These are phyloP conservation scores for Xestobium rufovillosum DNA, from an alignment of 2,888 invertebrate genomes.

Conservation along the genomic window DNA sequence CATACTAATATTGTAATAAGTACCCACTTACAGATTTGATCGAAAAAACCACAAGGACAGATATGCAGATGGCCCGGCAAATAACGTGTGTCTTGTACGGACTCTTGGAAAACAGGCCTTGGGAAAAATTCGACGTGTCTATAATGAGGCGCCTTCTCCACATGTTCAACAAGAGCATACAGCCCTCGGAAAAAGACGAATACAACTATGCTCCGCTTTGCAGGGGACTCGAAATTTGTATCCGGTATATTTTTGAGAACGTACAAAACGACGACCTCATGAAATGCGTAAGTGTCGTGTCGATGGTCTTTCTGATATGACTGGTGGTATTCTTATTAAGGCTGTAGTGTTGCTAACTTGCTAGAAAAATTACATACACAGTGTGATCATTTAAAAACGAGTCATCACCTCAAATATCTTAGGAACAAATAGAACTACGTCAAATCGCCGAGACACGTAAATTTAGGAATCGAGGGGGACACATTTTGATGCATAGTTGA, in stretches of 20 bases:
- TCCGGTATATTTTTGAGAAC: not conserved
- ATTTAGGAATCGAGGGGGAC: too few relatives aligned
- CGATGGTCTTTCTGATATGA: too few relatives aligned
- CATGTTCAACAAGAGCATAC: not conserved
- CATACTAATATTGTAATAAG: too few relatives aligned
- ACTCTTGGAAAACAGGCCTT: not conserved
- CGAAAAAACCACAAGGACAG: not conserved
- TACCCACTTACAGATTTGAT: conserved; percentile 1
- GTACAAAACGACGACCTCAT: not conserved
- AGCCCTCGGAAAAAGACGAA: not conserved
- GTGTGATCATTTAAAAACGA: too few relatives aligned
- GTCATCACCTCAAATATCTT: too few relatives aligned
- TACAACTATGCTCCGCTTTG: conserved; percentile 1
- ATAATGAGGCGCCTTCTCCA: not conserved
- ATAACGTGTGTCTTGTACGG: not conserved
- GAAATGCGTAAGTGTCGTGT: conserved; percentile 1
- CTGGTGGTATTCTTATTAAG: too few relatives aligned
- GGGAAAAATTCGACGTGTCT: not conserved
- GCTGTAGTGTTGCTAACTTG: too few relatives aligned
- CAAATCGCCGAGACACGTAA: too few relatives aligned
- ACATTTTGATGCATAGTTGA: too few relatives aligned
- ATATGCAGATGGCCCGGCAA: conserved; percentile 1
- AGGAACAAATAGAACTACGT: too few relatives aligned
- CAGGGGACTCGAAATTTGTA: not conserved
- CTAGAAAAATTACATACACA: too few relatives aligned